Base-by-base conservation (phyloP, 1,140 invertebrate genomes). In the Sycophila sp. region DNA sequence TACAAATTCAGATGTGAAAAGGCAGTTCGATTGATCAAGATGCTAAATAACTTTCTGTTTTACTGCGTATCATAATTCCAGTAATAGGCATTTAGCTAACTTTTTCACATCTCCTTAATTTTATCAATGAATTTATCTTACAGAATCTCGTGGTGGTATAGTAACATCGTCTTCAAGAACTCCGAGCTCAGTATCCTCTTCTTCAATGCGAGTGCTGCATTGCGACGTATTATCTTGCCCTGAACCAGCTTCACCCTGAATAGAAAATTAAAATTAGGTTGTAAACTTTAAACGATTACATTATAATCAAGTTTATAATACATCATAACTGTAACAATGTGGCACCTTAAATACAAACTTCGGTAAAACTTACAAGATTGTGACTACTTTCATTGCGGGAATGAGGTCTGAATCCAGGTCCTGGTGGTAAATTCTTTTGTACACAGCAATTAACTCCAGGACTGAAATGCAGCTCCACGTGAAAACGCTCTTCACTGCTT, bases 401-500 rank as follows among this genome's bases (percentile, higher is more conserved):
- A 83, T 97, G 95, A 5, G 96, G 96, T 36, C 96, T 86, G 81
- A 98, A 98, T 13, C 96, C 96, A 19, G 95, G 96, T 0, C 96
- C 96, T 11, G 94, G 94, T 19, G 96, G 96, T 65, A 97, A 83
- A 86, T 96, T 96, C 81, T 97, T 97, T 77, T 97, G 95, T 13
- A 97, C 95, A 82, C 95, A 97, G 84, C 95, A 97, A 83, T 97
- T 97, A 0, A 97, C 96, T 47, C 97, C 97, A 1, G 97, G 97
- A 88, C 96, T 98, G 80, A 99, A 99, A 86, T 99, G 97, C 15
- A 99, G 86, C 85, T 99, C 97, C 40, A 99, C 95, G 81, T 99
- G 97, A 82, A 98, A 99, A 72, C 94, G 89, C 85, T 96, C 94
- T 79, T 97, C 94, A 13, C 94, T 95, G 40, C 88, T 90, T 0